Evolutionary conservation across 2,113 vertebrate genomes (phyloP).

Genomic region (Calonectris borealis): DNA sequence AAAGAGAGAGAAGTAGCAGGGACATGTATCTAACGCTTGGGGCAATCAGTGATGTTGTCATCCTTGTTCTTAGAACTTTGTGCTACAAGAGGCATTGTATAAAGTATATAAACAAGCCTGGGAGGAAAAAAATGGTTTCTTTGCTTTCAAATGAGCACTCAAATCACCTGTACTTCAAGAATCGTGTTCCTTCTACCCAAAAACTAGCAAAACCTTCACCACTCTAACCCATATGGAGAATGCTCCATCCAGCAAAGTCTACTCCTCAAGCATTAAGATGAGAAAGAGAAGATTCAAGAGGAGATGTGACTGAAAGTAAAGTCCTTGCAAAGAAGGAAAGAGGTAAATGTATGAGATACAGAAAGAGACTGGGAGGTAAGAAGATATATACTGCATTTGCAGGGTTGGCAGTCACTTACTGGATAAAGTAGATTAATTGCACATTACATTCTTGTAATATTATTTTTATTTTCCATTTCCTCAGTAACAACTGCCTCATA

Average conservation of each 20-base stretch:
- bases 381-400: neutral
- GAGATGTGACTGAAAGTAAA: neutral
- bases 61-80: neutral
- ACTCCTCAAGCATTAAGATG: neutral
- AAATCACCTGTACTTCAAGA: neutral
- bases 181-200: neutral
- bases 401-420: neutral
- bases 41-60: neutral
- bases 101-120: neutral
- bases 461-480: neutral
- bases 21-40: neutral
- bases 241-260: neutral
- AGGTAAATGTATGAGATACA: neutral
- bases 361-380: neutral
- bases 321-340: neutral
- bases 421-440: neutral
- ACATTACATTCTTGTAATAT: neutral
- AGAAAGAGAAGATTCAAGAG: neutral
- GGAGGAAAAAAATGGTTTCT: neutral
- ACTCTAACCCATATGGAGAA: neutral
- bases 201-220: neutral
- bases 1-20: neutral
- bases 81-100: neutral
- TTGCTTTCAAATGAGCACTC: neutral
- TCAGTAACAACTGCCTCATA: neutral